phyloP scores from a whole-genome alignment of 2,888 invertebrate genomes.

The Andrena bicolor region DNA sequence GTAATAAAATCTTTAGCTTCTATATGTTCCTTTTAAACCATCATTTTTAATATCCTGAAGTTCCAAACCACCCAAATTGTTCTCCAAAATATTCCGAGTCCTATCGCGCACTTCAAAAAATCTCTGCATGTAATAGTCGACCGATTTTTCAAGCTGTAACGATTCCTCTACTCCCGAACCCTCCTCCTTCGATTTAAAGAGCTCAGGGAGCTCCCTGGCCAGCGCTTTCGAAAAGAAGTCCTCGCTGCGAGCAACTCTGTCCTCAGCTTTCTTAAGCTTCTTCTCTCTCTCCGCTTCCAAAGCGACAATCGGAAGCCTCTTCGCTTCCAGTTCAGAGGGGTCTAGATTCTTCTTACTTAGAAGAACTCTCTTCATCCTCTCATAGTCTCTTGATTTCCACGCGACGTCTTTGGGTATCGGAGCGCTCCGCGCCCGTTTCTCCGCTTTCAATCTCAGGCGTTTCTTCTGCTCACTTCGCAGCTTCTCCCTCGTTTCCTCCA shows the following conservation, averaged over 20 bases:
- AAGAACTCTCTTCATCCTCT: constrained; percentile 88
- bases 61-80: background rate
- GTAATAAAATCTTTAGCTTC: background rate
- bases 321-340: constrained; percentile 87
- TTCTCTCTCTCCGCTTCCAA: constrained; percentile 86
- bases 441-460: constrained; percentile 77
- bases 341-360: constrained; percentile 88
- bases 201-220: constrained; percentile 67
- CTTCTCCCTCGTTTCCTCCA: constrained; percentile 84
- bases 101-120: constrained; percentile 66
- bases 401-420: constrained; percentile 83
- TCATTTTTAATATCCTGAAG: background rate
- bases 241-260: constrained; percentile 56
- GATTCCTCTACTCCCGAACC: background rate
- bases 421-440: constrained; percentile 55
- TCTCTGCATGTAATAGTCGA: constrained; percentile 45
- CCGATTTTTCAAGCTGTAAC: constrained; percentile 2
- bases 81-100: constrained; percentile 70
- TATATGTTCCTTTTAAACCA: background rate
- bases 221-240: constrained; percentile 65
- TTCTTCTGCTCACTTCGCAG: constrained; percentile 71
- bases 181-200: background rate
- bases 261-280: constrained; percentile 84
- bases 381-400: constrained; percentile 88
- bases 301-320: constrained; percentile 87